A percentile compares a stretch with the other conserved stretches of the same genome.
phyloP scores from a whole-genome alignment of 1,140 invertebrate species.

The Vollenhovia emeryi region DNA sequence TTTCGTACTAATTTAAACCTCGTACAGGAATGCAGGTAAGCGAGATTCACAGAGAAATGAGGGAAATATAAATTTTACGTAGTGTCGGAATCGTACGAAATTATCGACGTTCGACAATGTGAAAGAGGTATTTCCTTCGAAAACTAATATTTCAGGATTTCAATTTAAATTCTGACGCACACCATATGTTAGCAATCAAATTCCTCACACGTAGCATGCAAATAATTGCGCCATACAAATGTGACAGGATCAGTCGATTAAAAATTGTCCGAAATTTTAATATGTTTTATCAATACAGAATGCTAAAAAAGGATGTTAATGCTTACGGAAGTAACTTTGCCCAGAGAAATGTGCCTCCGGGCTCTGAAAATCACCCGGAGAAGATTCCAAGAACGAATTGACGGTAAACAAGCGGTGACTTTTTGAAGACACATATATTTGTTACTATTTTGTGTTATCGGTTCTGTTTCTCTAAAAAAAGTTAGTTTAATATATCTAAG shows the following conservation, averaged over 20 bases:
- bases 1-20: neutral
- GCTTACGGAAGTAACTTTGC: too few relatives aligned
- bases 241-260: neutral
- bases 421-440: too few relatives aligned
- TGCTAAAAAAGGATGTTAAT: too few relatives aligned
- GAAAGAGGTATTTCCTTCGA: neutral
- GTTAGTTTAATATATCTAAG: too few relatives aligned
- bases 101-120: neutral
- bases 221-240: neutral
- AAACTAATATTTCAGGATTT: conserved; percentile 20
- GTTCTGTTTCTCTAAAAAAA: too few relatives aligned
- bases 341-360: too few relatives aligned
- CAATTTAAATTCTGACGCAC: neutral
- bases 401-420: too few relatives aligned
- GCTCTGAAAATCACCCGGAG: too few relatives aligned
- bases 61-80: conserved; percentile 2
- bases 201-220: neutral
- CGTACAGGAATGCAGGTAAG: neutral
- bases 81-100: neutral
- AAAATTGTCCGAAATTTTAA: neutral
- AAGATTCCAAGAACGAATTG: too few relatives aligned
- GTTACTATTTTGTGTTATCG: too few relatives aligned
- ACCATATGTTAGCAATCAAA: neutral
- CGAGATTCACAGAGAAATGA: neutral
- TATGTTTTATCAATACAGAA: neutral